Evolutionary conservation across 37 sponge, comb jelly and placozoan genomes (phyloP).

Genomic region (Spongilla lacustris): DNA sequence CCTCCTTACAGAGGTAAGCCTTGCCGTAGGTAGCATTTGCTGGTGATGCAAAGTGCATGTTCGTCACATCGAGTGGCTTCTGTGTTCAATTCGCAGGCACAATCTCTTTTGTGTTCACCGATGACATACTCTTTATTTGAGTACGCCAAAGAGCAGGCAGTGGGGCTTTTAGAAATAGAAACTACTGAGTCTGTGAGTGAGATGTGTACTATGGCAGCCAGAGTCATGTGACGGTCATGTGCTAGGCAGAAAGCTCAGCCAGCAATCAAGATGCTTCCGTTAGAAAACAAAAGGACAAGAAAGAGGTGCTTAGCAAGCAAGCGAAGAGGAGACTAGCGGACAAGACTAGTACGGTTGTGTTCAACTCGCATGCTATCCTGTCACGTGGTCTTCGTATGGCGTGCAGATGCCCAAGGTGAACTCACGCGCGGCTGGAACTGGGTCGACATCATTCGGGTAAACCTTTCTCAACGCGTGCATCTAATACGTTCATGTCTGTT

Average conservation of each 20-base stretch:
- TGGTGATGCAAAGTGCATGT: too few species aligned
- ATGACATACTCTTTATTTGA: constrained; percentile 90
- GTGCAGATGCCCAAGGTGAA: constrained; percentile 79
- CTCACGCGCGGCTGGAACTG: constrained; percentile 88
- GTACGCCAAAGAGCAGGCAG: constrained; percentile 70
- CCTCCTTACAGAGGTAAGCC: neutral
- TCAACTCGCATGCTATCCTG: neutral
- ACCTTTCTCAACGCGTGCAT: neutral
- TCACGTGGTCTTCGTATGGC: neutral
- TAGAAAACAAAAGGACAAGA: constrained; percentile 47
- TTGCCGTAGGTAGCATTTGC: neutral
- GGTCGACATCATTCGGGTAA: constrained; percentile 87
- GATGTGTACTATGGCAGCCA: neutral
- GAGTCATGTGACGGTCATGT: neutral
- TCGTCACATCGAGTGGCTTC: neutral
- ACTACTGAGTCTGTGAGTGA: neutral
- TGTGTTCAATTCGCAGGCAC: constrained; percentile 44
- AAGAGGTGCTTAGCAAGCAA: constrained; percentile 72
- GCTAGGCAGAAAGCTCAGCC: neutral
- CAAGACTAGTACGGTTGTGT: constrained; percentile 47
- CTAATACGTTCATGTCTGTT: neutral
- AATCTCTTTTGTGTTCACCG: constrained; percentile 59
- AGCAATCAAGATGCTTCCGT: neutral
- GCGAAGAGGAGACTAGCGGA: constrained; percentile 84
- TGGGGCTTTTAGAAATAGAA: constrained; percentile 53